Evolutionary conservation across 2,797 vertebrate genomes (phyloP).

Genomic region (Muraenolepis orangiensis): DNA sequence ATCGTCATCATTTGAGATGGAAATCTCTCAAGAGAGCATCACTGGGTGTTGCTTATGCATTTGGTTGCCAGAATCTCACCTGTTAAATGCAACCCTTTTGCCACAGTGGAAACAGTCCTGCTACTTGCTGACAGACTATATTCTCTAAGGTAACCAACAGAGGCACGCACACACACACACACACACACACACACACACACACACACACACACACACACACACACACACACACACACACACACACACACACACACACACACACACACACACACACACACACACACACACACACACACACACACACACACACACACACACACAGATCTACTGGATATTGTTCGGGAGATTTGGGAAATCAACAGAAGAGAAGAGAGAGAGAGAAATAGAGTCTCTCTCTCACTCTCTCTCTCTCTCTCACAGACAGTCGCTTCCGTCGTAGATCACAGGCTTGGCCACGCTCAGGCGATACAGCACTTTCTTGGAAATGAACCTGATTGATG

Average conservation of each 20-base stretch:
- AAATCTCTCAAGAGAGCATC: not conserved
- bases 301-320: no score
- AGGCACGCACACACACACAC: not conserved
- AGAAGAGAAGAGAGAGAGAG: no score
- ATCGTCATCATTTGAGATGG: not conserved
- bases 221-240: no score
- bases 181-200: no score
- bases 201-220: no score
- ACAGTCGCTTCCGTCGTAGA: conserved; percentile 84
- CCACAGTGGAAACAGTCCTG: not conserved
- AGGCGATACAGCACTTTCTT: conserved; percentile 92
- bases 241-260: no score
- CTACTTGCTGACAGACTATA: not conserved
- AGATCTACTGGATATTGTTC: not conserved
- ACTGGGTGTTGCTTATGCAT: not conserved
- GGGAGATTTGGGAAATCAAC: not conserved
- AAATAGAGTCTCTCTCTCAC: not conserved
- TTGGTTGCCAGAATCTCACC: not conserved
- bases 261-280: no score
- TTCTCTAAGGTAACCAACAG: conserved; percentile 1
- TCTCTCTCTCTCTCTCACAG: conserved; percentile 52
- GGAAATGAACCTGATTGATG: conserved; percentile 84
- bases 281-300: no score
- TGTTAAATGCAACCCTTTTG: not conserved
- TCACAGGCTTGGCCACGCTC: conserved; percentile 79